A percentile compares a stretch with the other conserved stretches of the same genome.
Conservation (phyloP, 2,113 vertebrate species). For the Osmerus mordax region DNA sequence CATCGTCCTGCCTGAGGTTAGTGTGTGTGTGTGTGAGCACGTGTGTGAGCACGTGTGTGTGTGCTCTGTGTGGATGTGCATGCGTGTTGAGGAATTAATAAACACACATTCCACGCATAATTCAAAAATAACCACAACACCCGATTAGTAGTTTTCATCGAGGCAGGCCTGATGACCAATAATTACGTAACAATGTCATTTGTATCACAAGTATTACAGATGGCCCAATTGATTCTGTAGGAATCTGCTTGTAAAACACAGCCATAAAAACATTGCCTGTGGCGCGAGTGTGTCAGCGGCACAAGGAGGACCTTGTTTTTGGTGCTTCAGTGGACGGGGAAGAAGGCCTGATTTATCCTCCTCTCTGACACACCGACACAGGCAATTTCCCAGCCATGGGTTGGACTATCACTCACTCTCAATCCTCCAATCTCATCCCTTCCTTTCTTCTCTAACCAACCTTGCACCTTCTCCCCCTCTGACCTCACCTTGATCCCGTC, state of each 20-base stretch:
- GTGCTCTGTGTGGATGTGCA: background rate
- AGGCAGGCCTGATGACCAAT: no score
- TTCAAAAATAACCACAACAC: background rate
- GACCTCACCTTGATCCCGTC: no score
- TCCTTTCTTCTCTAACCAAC: conserved; percentile 8
- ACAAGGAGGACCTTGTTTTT: conserved; percentile 1
- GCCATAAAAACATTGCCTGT: background rate
- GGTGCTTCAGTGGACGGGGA: conserved; percentile 1
- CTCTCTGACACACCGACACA: conserved; percentile 35
- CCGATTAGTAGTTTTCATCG: background rate
- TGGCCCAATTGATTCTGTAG: background rate
- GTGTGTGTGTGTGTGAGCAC: conserved; percentile 23
- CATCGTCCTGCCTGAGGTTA: conserved; percentile 94
- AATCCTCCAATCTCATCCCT: conserved; percentile 12
- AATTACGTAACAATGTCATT: no score
- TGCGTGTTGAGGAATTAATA: no score
- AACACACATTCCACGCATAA: background rate
- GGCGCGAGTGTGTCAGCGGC: background rate
- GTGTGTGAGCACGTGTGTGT: background rate
- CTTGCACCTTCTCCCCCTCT: background rate
- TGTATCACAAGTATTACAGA: background rate
- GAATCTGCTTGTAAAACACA: background rate
- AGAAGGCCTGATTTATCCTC: conserved; percentile 55
- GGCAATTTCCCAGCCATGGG: conserved; percentile 55
- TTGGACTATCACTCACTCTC: conserved; percentile 10